Conservation (phyloP, 2,888 invertebrate genomes). For the Eupithecia vulgata region DNA sequence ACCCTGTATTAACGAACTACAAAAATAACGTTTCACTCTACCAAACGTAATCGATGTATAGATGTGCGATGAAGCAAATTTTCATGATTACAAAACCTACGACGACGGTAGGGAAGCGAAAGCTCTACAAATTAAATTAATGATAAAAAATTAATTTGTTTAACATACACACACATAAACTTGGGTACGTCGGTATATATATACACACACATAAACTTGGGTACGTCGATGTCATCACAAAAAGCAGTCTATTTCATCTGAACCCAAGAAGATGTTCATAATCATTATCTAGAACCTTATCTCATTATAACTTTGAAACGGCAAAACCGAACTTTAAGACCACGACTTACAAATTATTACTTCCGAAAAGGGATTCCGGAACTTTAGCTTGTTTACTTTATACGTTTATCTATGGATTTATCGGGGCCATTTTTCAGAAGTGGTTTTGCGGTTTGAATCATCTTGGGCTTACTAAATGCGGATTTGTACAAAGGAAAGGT, state of each 20-base stretch:
- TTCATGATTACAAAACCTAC: no score
- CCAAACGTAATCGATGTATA: no score
- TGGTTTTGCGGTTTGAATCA: slow-evolving; percentile 3
- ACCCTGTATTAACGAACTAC: no score
- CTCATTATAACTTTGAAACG: slow-evolving; percentile 10
- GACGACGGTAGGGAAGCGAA: no score
- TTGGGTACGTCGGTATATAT: no score
- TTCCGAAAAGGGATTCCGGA: slow-evolving; percentile 26
- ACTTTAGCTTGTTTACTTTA: slow-evolving; percentile 23
- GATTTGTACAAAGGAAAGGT: background rate
- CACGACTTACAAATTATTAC: slow-evolving; percentile 35
- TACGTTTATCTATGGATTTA: slow-evolving; percentile 2
- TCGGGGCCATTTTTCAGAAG: slow-evolving; percentile 6
- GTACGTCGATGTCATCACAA: background rate
- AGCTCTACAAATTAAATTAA: background rate
- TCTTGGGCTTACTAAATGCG: background rate
- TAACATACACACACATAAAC: background rate
- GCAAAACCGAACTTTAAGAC: slow-evolving; percentile 6
- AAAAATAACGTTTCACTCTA: no score
- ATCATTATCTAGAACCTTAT: background rate
- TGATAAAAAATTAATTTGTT: background rate
- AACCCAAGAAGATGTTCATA: background rate
- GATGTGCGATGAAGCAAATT: no score
- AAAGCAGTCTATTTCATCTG: background rate
- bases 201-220: background rate